Evolutionary conservation across 2,113 vertebrate species (phyloP), one percentile per base, ranked within the genome.

Genomic region (Macquaria ambigua): DNA sequence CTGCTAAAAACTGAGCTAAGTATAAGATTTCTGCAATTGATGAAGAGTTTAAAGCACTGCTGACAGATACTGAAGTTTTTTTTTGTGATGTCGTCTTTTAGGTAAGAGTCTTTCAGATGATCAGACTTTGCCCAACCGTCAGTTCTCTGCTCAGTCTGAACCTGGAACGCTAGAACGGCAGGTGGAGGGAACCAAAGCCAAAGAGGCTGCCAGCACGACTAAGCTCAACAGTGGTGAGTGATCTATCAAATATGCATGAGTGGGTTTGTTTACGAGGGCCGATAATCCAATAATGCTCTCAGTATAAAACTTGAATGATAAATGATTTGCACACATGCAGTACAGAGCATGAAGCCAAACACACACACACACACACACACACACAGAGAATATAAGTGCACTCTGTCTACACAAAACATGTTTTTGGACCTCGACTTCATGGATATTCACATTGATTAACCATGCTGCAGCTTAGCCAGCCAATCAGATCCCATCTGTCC

Each of bases 31-130:
- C 16, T 37, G 6, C 25, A 11, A 52, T 28, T 0, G 18, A 21
- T 48, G 4, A 31, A 15, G 3, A 10, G 31, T 14, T 84, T 2
- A 4, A 25, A 25, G 46, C 56, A 25, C 59, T 50, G 10, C 28
- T 79, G 63, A 58, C 59, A 56, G 18, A 61, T 53, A 9, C 31
- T 82, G n/a, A 82, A 61, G n/a, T n/a, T 82, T 77, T 87, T 85
- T 77, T 87, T 86, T 74, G 39, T 87, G 41, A 76, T 55, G 31
- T 69, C 21, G 6, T 88, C 69, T 83, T 79, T 37, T 89, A 96
- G 97, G 95, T 61, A 97, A 96, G 90, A 93, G 89, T 88, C 81
- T 94, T 0, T 34, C 90, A 5, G 97, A 97, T 14, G 97, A 97
- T 88, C 93, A 91, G 58, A 88, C 91, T 15, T 85, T 87, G 50